Evolutionary conservation across 2,888 invertebrate genomes (phyloP).

Genomic region (Amblyjoppa proteus): DNA sequence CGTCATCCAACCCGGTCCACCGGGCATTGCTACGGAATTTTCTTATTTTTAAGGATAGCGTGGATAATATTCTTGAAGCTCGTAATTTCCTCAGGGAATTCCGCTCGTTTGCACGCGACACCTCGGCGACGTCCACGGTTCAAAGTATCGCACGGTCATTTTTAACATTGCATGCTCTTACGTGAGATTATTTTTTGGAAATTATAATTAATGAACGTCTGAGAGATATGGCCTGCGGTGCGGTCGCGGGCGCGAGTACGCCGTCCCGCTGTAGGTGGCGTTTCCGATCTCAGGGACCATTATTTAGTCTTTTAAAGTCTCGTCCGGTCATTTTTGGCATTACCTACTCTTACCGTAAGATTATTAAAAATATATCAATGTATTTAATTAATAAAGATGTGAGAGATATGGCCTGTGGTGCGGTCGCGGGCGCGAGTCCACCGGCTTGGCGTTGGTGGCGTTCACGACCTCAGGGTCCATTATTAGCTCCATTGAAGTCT

Average conservation of each 20-base stretch:
- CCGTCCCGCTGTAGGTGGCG: slow-evolving; percentile 41
- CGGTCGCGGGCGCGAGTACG: slow-evolving; percentile 22
- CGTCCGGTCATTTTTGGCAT: not conserved
- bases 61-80: slow-evolving; percentile 7
- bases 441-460: slow-evolving; percentile 42
- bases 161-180: too few relatives aligned
- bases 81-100: slow-evolving; percentile 36
- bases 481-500: slow-evolving; percentile 63
- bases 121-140: not conserved
- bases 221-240: not conserved
- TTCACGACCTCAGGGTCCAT: slow-evolving; percentile 61
- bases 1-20: not conserved
- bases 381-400: too few relatives aligned
- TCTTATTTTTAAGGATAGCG: slow-evolving; percentile 6
- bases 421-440: slow-evolving; percentile 21
- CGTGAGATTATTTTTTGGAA: too few relatives aligned
- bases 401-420: not conserved
- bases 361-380: too few relatives aligned
- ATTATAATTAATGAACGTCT: too few relatives aligned
- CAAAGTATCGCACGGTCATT: too few relatives aligned
- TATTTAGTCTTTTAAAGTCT: too few relatives aligned
- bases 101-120: slow-evolving; percentile 15
- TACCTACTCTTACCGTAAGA: too few relatives aligned
- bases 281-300: slow-evolving; percentile 37
- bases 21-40: not conserved